phyloP scores from a whole-genome alignment of 2,888 invertebrate genomes.

The Drosophila melanosoma region DNA sequence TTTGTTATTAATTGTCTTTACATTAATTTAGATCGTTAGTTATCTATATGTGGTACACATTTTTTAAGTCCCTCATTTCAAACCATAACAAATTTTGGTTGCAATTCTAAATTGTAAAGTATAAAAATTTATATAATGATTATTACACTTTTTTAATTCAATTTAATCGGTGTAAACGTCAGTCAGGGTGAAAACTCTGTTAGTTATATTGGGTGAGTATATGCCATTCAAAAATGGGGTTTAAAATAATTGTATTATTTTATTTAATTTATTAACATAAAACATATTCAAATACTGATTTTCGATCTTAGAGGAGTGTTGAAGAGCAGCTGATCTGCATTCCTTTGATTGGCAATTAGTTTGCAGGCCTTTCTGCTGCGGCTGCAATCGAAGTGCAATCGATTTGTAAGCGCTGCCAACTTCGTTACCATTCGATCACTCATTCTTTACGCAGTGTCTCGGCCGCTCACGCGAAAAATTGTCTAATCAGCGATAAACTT shows the following conservation, averaged over 20 bases:
- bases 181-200: background rate
- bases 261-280: background rate
- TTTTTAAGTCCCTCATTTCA: too few species aligned
- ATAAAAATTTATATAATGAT: too few species aligned
- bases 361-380: background rate
- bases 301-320: background rate
- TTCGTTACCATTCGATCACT: background rate
- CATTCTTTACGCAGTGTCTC: background rate
- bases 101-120: too few species aligned
- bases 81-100: too few species aligned
- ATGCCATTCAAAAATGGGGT: background rate
- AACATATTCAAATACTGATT: background rate
- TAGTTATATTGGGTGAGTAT: background rate
- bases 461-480: too few species aligned
- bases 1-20: too few species aligned
- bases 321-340: background rate
- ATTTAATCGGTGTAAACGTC: background rate
- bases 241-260: background rate
- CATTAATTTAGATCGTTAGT: too few species aligned
- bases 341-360: background rate
- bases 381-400: background rate
- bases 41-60: too few species aligned
- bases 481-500: background rate
- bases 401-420: background rate
- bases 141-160: too few species aligned